phyloP scores from a whole-genome alignment of 2,888 invertebrate genomes.

The Sminthurides aquaticus region DNA sequence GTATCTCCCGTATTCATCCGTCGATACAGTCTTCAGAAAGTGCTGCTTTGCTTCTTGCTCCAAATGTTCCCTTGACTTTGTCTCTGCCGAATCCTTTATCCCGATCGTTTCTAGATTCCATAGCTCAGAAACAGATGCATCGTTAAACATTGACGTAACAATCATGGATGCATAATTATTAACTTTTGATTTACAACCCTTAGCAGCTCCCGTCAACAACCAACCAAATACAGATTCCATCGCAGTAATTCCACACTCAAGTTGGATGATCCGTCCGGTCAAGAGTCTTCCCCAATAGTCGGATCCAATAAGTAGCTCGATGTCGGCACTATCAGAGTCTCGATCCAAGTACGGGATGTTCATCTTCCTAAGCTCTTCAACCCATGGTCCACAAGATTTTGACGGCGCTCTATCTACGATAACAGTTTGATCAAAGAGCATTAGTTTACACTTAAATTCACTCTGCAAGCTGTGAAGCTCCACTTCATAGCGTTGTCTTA shows the following conservation, averaged over 20 bases:
- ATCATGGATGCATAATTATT: background rate
- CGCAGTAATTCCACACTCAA: background rate
- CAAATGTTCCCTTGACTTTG: background rate
- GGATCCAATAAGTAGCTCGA: background rate
- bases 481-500: background rate
- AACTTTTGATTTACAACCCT: background rate
- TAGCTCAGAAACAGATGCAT: background rate
- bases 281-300: background rate
- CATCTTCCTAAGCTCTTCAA: background rate
- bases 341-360: background rate
- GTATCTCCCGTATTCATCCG: background rate
- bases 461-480: background rate
- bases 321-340: background rate
- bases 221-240: background rate
- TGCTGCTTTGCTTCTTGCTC: background rate
- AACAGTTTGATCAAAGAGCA: background rate
- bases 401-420: background rate
- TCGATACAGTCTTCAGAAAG: background rate
- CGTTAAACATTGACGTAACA: background rate
- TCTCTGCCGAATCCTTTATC: background rate
- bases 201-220: background rate
- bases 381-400: background rate
- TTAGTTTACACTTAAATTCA: background rate
- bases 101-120: background rate
- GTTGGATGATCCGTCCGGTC: background rate